Percentiles rank a stretch among this genome's conserved stretches.
Evolutionary conservation across 2,113 vertebrate genomes (phyloP).

Genomic region (Chloropsis cyanopogon): DNA sequence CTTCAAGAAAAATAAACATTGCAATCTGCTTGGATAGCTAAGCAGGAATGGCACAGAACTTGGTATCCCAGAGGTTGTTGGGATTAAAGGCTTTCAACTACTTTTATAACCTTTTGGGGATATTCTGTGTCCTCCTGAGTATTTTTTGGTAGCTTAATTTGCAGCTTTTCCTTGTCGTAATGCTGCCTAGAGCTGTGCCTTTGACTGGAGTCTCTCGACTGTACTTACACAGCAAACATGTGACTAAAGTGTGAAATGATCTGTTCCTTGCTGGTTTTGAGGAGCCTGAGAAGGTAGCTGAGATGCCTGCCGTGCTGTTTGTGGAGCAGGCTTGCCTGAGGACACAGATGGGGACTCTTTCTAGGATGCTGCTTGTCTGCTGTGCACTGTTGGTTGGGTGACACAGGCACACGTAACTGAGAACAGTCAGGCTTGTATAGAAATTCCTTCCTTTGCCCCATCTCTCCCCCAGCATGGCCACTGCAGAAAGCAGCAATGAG

Average conservation of each 20-base stretch:
- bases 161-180: neutral
- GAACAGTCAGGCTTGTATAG: neutral
- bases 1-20: constrained; percentile 50
- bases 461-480: neutral
- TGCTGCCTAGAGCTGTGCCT: neutral
- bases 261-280: neutral
- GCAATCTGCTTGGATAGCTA: constrained; percentile 32
- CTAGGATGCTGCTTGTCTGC: neutral
- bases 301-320: neutral
- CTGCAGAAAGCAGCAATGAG: neutral
- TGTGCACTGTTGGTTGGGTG: rapidly evolving
- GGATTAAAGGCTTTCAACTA: neutral
- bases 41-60: neutral
- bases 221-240: neutral
- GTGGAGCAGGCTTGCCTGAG: neutral
- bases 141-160: neutral
- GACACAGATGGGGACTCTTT: neutral
- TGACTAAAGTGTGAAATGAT: neutral
- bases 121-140: neutral
- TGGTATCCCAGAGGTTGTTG: neutral
- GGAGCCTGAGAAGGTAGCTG: neutral
- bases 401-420: neutral
- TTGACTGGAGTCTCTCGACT: neutral
- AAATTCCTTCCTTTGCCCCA: neutral
- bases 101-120: neutral